Percentiles rank a stretch among this genome's conserved stretches.
phyloP scores from a whole-genome alignment of 1,140 invertebrate species.

The Belonocnema kinseyi region DNA sequence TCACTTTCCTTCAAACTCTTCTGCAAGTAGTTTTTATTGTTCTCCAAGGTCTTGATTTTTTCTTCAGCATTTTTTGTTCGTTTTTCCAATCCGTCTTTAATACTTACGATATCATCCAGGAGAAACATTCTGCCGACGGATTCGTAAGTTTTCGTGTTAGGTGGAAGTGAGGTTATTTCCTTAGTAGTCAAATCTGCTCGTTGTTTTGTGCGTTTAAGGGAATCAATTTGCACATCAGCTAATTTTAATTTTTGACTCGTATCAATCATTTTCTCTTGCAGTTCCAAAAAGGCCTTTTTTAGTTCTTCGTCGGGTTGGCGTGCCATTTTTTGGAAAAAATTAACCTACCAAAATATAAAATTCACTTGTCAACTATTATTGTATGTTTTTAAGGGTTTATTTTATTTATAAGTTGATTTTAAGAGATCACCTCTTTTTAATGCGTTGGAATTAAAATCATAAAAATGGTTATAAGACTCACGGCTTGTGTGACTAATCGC shows the following conservation, averaged over 20 bases:
- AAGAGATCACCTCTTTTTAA: too few species aligned
- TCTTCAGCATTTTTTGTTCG: constrained; percentile 79
- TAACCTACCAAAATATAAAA: constrained; percentile 11
- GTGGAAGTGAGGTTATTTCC: constrained; percentile 76
- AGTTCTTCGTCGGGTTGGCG: constrained; percentile 75
- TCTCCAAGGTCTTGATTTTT: constrained; percentile 85
- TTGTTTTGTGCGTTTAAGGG: constrained; percentile 81
- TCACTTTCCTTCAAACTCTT: constrained; percentile 89
- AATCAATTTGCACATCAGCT: constrained; percentile 87
- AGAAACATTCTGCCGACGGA: constrained; percentile 90
- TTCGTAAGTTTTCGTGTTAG: constrained; percentile 84
- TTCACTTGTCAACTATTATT: too few species aligned
- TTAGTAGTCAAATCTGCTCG: constrained; percentile 84
- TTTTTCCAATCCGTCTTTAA: constrained; percentile 80
- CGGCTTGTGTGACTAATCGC: too few species aligned
- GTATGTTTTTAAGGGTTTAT: too few species aligned
- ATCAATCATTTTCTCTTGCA: constrained; percentile 89
- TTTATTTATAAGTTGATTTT: too few species aligned
- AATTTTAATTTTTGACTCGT: constrained; percentile 88
- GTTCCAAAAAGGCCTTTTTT: constrained; percentile 87
- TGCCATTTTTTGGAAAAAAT: constrained; percentile 56
- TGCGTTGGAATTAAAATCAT: too few species aligned
- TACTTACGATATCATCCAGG: constrained; percentile 78
- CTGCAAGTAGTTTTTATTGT: constrained; percentile 85
- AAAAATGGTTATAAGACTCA: too few species aligned